Conservation (phyloP, 1,140 invertebrate species). For the Nomia melanderi region DNA sequence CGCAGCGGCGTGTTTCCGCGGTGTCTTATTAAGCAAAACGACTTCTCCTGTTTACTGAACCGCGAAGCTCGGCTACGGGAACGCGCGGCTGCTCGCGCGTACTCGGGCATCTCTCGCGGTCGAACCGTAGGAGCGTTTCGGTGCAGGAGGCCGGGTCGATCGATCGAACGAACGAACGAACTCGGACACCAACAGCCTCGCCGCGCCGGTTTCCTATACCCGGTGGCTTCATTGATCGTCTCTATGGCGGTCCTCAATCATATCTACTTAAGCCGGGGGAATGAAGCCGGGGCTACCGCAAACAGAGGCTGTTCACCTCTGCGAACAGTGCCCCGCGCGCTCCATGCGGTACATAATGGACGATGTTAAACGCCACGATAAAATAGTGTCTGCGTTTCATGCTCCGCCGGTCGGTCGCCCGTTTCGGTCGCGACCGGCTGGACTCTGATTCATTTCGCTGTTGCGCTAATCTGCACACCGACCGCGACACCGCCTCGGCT, state of each 20-base stretch:
- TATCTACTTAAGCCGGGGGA: slow-evolving; percentile 66
- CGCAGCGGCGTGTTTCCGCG: background rate
- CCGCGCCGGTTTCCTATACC: slow-evolving; percentile 52
- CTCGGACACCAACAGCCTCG: slow-evolving; percentile 8
- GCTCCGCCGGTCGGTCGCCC: slow-evolving; percentile 27
- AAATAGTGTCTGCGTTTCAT: slow-evolving; percentile 40
- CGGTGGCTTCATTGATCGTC: slow-evolving; percentile 69
- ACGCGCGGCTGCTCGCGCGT: slow-evolving; percentile 48
- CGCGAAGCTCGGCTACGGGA: slow-evolving; percentile 40
- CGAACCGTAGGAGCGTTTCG: slow-evolving; percentile 70
- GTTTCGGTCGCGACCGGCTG: background rate
- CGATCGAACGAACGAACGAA: slow-evolving; percentile 64
- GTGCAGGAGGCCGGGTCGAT: slow-evolving; percentile 55
- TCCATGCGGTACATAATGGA: slow-evolving; percentile 32
- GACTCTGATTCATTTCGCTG: background rate
- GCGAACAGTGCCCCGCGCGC: slow-evolving; percentile 19
- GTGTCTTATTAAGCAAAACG: slow-evolving; percentile 15
- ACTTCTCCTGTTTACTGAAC: slow-evolving; percentile 11
- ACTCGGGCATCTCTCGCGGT: slow-evolving; percentile 53
- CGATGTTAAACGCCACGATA: slow-evolving; percentile 41
- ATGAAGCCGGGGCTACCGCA: slow-evolving; percentile 61
- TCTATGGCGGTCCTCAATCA: slow-evolving; percentile 71
- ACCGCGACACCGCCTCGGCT: background rate
- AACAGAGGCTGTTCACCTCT: slow-evolving; percentile 64
- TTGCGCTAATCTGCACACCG: background rate